Base-by-base conservation (phyloP, 2,797 vertebrate genomes). In the Poeciliopsis gracilis region DNA sequence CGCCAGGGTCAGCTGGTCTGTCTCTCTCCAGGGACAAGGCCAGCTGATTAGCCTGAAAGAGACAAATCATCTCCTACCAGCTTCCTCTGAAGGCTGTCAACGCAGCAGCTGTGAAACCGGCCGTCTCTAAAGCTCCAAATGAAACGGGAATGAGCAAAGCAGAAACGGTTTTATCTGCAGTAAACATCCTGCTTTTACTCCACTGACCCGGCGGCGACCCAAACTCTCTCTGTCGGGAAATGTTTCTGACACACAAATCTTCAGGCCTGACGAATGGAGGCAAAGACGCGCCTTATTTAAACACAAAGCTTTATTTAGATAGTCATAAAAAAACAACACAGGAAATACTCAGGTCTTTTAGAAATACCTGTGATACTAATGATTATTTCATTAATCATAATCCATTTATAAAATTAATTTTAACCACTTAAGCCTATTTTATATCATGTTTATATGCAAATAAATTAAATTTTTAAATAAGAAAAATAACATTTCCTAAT, bases 21-120 rank as follows among this genome's bases (percentile, higher is more conserved):
- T 82, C 77, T 79, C 71, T 77, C 67, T 75, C 78, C 83, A 80
- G 67, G 83, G 85, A 80, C 90, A 80, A 87, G 88, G 89, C 81
- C 79, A 82, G 28, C 45, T 8, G 79, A 79, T 77, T 86, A 78
- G 66, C 38, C 77, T 77, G 59, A 63, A 77, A 72, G 36, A 86
- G 85, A 88, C 71, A 87, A 80, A 86, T 82, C 13, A 59, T 86
- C 5, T 33, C 53, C 72, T 53, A 5, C 2, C 66, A 57, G 80
- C 80, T 80, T 76, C 76, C 20, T 61, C 20, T 86, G 66, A 85
- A 87, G 86, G 85, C 84, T 81, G 81, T 43, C 53, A 3, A 79
- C 47, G 69, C 30, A 72, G 72, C 43, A 80, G 61, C 38, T 2
- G 53, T 25, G 71, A 73, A 57, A 7, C 28, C 41, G 11, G 6